Evolutionary conservation across 2,797 vertebrate species (phyloP).

Genomic region (Epinephelus malabaricus): DNA sequence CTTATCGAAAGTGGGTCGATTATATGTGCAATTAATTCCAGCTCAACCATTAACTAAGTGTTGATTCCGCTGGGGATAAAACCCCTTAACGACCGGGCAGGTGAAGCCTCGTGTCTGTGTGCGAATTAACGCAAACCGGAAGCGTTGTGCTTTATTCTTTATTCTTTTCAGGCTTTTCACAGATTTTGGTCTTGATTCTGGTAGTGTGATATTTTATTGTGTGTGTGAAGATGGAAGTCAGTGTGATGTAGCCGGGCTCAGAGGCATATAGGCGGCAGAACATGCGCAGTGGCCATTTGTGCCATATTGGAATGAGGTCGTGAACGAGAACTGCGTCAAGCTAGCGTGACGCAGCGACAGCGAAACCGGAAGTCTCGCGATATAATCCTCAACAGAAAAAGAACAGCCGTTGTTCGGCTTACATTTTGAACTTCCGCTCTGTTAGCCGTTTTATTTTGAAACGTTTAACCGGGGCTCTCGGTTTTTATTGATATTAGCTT

Average conservation of each 20-base stretch:
- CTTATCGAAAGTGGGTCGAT: conserved; percentile 77
- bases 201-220: conserved; percentile 73
- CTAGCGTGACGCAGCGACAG: neutral
- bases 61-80: conserved; percentile 69
- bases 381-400: conserved; percentile 15
- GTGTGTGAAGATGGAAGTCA: conserved; percentile 83
- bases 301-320: conserved; percentile 99
- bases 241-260: conserved; percentile 83
- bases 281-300: conserved; percentile 89
- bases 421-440: neutral
- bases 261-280: conserved; percentile 84
- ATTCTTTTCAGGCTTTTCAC: conserved; percentile 30
- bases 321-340: conserved; percentile 80
- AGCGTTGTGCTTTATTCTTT: neutral
- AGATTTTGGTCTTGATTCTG: conserved; percentile 45
- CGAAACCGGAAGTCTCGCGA: conserved; percentile 48
- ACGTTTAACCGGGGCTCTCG: conserved; percentile 9
- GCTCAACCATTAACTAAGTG: conserved; percentile 75
- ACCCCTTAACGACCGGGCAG: neutral
- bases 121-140: neutral
- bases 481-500: neutral
- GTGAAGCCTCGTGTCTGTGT: neutral
- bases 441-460: conserved; percentile 63
- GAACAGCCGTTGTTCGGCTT: neutral
- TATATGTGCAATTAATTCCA: conserved; percentile 67